Conservation (phyloP, 2,888 invertebrate species). For the Rotaria sp. region DNA sequence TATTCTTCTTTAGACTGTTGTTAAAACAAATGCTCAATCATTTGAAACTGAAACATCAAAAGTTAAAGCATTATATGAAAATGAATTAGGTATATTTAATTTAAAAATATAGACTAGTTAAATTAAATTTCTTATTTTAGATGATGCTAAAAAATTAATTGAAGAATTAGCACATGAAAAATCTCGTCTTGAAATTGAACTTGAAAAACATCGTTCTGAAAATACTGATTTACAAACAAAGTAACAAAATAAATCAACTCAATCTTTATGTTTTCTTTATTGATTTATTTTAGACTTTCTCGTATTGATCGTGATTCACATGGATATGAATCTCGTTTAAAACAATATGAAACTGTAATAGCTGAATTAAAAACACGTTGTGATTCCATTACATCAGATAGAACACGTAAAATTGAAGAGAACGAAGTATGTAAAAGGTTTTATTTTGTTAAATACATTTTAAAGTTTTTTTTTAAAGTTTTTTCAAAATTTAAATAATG, state of each 20-base stretch:
- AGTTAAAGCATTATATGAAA: constrained; percentile 82
- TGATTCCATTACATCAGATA: constrained; percentile 63
- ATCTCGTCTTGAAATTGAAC: constrained; percentile 84
- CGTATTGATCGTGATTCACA: not conserved
- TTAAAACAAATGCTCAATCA: not conserved
- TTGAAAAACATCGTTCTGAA: constrained; percentile 75
- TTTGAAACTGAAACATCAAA: constrained; percentile 46
- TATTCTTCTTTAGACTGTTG: not conserved
- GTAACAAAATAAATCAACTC: not conserved
- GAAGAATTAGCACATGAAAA: constrained; percentile 87
- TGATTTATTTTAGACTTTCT: not conserved
- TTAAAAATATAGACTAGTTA: too few species aligned
- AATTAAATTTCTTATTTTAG: not conserved
- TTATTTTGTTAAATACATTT: not conserved
- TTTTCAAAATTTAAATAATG: constrained; percentile 59
- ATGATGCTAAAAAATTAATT: constrained; percentile 78
- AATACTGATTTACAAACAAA: constrained; percentile 67
- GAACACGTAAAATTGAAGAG: constrained; percentile 66
- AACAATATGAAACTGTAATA: constrained; percentile 44
- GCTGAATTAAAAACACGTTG: constrained; percentile 48
- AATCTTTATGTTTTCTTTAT: too few species aligned
- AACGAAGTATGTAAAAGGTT: not conserved
- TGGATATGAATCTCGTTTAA: not conserved
- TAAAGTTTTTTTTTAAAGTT: constrained; percentile 59
- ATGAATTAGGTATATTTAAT: constrained; percentile 64